Evolutionary conservation across 2,797 vertebrate species (phyloP).

Genomic region (Dicrostonyx torquatus): DNA sequence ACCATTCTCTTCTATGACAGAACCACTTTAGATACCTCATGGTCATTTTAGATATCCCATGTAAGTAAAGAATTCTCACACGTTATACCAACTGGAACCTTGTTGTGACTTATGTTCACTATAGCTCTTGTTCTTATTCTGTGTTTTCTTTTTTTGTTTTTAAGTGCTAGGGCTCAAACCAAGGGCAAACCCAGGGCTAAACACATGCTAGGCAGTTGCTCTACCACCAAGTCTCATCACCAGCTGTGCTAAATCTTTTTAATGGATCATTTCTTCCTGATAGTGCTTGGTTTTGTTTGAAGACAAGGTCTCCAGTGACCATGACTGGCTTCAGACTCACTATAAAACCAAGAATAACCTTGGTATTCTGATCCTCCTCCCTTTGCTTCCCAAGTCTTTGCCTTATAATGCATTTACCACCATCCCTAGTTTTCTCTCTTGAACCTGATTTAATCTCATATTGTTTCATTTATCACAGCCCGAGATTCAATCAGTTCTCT

Average conservation of each 20-base stretch:
- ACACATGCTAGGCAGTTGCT: not conserved
- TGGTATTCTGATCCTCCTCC: not conserved
- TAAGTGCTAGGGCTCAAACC: not conserved
- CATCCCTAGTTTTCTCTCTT: not conserved
- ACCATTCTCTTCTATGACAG: not conserved
- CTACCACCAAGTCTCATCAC: not conserved
- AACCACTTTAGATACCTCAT: not conserved
- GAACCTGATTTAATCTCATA: not conserved
- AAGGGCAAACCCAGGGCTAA: not conserved
- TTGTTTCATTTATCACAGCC: not conserved
- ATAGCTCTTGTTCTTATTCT: not conserved
- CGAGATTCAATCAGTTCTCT: too few species aligned
- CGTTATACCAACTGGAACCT: not conserved
- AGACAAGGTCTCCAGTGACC: not conserved
- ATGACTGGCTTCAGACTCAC: not conserved
- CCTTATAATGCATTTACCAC: not conserved
- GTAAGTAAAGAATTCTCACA: not conserved
- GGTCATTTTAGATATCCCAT: not conserved
- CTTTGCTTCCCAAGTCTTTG: not conserved
- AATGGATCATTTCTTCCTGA: not conserved
- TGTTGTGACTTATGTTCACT: not conserved
- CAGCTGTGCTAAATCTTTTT: not conserved
- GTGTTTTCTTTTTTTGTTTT: not conserved
- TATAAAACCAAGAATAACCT: not conserved
- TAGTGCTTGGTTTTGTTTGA: not conserved